Evolutionary conservation across 2,888 invertebrate genomes (phyloP).

Genomic region (Lamellibrachia columna): DNA sequence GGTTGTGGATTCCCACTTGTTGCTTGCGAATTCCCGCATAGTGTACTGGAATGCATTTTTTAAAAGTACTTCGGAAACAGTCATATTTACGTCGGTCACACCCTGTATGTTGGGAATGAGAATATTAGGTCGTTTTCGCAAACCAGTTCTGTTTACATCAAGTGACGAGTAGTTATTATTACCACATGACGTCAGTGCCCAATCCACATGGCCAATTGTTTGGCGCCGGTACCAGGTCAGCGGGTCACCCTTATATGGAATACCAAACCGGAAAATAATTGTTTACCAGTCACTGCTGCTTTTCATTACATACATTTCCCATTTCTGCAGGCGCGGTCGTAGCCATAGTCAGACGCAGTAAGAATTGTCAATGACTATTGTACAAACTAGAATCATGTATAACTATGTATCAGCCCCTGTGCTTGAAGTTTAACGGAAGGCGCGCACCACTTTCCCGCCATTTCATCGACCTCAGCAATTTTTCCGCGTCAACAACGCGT

Average conservation of each 20-base stretch:
- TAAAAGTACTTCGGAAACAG: not conserved
- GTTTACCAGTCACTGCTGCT: not conserved
- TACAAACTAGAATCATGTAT: not conserved
- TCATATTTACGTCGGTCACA: not conserved
- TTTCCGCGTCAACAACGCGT: slow-evolving; percentile 6
- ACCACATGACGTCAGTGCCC: slow-evolving; percentile 3
- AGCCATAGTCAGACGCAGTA: not conserved
- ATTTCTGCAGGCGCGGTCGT: not conserved
- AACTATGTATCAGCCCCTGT: slow-evolving; percentile 1
- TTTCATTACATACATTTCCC: slow-evolving; percentile 8
- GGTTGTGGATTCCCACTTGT: slow-evolving; percentile 3
- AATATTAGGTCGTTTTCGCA: not conserved
- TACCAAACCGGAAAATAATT: not conserved
- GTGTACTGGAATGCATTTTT: not conserved
- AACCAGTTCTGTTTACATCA: not conserved
- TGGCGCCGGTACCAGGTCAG: not conserved
- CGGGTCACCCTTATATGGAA: slow-evolving; percentile 6
- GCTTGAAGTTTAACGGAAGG: not conserved
- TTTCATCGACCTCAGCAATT: not conserved
- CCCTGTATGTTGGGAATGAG: not conserved
- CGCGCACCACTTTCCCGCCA: not conserved
- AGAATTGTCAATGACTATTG: not conserved
- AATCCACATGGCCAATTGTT: slow-evolving; percentile 1
- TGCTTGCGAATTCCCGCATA: not conserved
- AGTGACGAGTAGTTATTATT: not conserved